Base-by-base conservation (phyloP, 2,888 invertebrate genomes). In the Atherix ibis region DNA sequence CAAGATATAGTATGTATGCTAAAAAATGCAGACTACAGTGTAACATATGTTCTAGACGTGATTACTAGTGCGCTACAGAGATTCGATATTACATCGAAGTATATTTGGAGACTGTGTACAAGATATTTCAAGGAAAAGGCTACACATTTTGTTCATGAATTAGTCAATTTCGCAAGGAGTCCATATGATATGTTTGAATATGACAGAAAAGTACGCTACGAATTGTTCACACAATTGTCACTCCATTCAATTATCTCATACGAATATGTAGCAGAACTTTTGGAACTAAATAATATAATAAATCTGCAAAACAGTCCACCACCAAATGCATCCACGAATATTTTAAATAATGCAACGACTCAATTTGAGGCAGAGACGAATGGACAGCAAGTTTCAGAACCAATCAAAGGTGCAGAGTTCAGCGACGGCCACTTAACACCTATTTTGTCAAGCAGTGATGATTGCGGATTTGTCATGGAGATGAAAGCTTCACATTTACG, bases 121-220 rank as follows among this genome's bases (percentile, higher is more conserved):
- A 71, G 76, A n/a, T 80, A 75, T 53, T 66, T 89, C 40, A 73
- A 76, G 14, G 62, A 65, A 2, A 67, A 76, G 44, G 83, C 88
- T 0, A 71, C 75, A 37, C 92, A 92, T 58, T 94, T 94, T 54
- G 69, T 85, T 19, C 89, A 92, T 53, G 92, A 94, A 53, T 70
- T 94, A 40, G 73, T 77, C 47, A 76, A 75, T 54, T 94, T 81
- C 62, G 87, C 92, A 19, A 70, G 79, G 18, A 87, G 88, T 9
- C 84, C 85, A 0, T 84, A 76, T 53, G 87, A 87, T 52, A 73
- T 92, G 71, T 66, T 74, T 34, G 83, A 80, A n/a, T 83, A 82
- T 49, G 83, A 83, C 53, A 66, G 76, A 15, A 66, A 72, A 45
- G 73, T 77, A 15, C 70, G 71, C 41, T 82, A 81, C 53, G 67